phyloP scores from a whole-genome alignment of 2,797 vertebrate genomes.

The Galaxias olidus region DNA sequence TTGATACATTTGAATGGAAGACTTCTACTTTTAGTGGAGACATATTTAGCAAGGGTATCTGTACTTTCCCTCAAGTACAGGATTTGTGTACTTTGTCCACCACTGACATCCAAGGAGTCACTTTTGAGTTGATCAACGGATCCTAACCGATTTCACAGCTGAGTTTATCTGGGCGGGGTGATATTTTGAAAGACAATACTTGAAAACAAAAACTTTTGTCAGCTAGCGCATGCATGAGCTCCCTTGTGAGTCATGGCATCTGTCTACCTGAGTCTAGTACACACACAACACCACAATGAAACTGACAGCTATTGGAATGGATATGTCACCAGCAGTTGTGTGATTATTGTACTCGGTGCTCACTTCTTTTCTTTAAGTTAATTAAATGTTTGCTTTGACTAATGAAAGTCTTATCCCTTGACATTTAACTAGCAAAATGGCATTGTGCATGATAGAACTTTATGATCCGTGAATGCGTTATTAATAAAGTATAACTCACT shows the following conservation, averaged over 20 bases:
- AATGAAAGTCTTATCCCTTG: slow-evolving; percentile 41
- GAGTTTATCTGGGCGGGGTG: too few species aligned
- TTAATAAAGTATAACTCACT: slow-evolving; percentile 29
- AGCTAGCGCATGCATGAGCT: too few species aligned
- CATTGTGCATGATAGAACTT: slow-evolving; percentile 34
- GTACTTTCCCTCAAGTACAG: too few species aligned
- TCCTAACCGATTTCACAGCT: too few species aligned
- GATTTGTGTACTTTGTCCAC: too few species aligned
- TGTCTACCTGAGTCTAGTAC: neutral
- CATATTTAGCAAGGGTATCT: too few species aligned
- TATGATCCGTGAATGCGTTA: slow-evolving; percentile 39
- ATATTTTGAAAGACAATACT: too few species aligned
- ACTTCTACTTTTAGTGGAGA: too few species aligned
- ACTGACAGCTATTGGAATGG: slow-evolving; percentile 35
- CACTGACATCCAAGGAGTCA: too few species aligned
- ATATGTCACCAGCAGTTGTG: slow-evolving; percentile 40
- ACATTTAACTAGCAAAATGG: slow-evolving; percentile 42
- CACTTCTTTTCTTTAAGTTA: slow-evolving; percentile 42
- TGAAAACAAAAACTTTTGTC: too few species aligned
- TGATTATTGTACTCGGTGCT: slow-evolving; percentile 35
- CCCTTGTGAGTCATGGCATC: slow-evolving; percentile 22
- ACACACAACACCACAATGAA: slow-evolving; percentile 13
- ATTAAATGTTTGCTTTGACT: slow-evolving; percentile 57
- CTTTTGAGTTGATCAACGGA: too few species aligned
- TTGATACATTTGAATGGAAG: too few species aligned